Evolutionary conservation across 2,797 vertebrate species (phyloP).

Genomic region (Phylloscopus collybita): DNA sequence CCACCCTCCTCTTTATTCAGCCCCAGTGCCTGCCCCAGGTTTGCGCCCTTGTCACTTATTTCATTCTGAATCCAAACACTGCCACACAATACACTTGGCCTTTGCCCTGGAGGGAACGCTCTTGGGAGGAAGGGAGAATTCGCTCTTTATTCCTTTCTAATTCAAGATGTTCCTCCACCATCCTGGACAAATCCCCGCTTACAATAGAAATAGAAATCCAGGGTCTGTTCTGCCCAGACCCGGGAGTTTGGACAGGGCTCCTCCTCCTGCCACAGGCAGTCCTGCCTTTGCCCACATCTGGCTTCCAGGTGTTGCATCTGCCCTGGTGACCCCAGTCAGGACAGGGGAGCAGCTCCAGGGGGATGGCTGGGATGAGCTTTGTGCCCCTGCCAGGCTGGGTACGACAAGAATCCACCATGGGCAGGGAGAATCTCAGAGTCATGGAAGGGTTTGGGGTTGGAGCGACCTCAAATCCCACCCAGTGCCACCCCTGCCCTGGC

Average conservation of each 20-base stretch:
- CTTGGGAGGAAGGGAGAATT: constrained; percentile 47
- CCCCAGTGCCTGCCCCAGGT: not conserved
- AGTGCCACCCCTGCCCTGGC: not conserved
- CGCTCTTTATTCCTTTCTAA: constrained; percentile 57
- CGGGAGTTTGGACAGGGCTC: not conserved
- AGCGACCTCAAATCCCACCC: not conserved
- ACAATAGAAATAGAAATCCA: not conserved
- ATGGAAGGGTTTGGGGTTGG: not conserved
- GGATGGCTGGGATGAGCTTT: not conserved
- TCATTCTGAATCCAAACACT: constrained; percentile 61
- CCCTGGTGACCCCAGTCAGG: fast-evolving
- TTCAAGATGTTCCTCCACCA: constrained; percentile 16
- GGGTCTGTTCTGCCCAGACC: not conserved
- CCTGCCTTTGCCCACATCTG: fast-evolving
- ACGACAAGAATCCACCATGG: fast-evolving
- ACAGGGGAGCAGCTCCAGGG: not conserved
- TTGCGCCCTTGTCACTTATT: constrained; percentile 47
- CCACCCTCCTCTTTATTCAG: constrained; percentile 18
- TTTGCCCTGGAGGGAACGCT: constrained; percentile 26
- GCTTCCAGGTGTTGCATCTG: not conserved
- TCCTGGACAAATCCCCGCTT: constrained; percentile 22
- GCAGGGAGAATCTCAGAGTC: not conserved
- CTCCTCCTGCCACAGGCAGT: not conserved
- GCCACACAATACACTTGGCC: constrained; percentile 56
- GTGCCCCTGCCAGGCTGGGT: not conserved